Conservation (phyloP, 2,888 invertebrate genomes). For the Himalopsyche anomala region DNA sequence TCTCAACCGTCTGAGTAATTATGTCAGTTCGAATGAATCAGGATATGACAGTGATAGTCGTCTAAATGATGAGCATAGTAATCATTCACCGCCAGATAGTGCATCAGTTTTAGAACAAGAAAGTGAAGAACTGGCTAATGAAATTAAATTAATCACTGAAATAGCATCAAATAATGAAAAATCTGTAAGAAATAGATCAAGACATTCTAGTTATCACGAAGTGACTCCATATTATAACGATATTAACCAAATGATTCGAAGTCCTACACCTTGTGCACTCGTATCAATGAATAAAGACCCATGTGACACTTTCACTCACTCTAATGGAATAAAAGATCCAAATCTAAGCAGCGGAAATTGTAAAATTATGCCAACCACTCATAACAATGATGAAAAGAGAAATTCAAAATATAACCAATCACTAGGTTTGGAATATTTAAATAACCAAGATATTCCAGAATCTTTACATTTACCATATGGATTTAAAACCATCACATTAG, state of each 20-base stretch:
- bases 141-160: conserved; percentile 66
- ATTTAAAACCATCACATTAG: conserved; percentile 75
- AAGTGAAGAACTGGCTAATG: conserved; percentile 67
- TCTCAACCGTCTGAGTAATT: conserved; percentile 82
- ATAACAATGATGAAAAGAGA: neutral
- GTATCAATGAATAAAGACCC: conserved; percentile 44
- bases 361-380: neutral
- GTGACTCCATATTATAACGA: conserved; percentile 66
- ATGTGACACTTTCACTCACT: neutral
- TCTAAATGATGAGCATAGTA: conserved; percentile 77
- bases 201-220: conserved; percentile 42
- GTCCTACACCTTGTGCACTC: conserved; percentile 55
- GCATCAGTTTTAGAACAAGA: conserved; percentile 73
- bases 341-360: neutral
- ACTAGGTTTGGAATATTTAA: conserved; percentile 68
- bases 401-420: neutral
- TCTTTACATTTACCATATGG: conserved; percentile 71
- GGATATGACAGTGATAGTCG: conserved; percentile 89
- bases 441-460: conserved; percentile 51
- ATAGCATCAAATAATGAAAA: conserved; percentile 41
- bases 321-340: conserved; percentile 53
- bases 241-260: conserved; percentile 65
- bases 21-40: conserved; percentile 89
- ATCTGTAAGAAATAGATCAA: neutral
- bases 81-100: conserved; percentile 77